Conservation (phyloP, 2,113 vertebrate species). For the Stigmatopora argus region DNA sequence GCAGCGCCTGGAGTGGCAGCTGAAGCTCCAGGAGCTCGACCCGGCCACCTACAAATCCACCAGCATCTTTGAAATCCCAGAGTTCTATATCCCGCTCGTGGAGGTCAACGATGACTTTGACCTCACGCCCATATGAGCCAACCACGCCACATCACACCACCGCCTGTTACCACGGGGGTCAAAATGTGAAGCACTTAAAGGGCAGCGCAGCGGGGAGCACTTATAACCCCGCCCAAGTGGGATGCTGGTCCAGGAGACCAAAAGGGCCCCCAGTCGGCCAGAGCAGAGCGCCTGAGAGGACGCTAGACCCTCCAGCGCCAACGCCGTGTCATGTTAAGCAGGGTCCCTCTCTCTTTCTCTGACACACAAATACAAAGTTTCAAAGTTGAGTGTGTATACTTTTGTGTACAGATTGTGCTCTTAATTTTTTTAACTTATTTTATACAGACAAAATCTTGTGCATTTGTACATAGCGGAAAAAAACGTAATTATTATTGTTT, state of each 20-base stretch:
- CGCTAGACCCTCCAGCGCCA: background rate
- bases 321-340: conserved; percentile 31
- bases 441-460: conserved; percentile 89
- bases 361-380: conserved; percentile 45
- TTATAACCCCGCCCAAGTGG: conserved; percentile 30
- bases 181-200: conserved; percentile 63
- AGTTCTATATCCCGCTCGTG: conserved; percentile 97
- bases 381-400: conserved; percentile 69
- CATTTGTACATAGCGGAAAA: conserved; percentile 87
- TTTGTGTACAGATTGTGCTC: conserved; percentile 91
- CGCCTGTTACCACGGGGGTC: background rate
- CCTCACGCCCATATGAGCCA: conserved; percentile 89
- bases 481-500: conserved; percentile 16
- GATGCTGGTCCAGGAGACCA: conserved; percentile 33
- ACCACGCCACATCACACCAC: background rate
- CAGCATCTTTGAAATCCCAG: conserved; percentile 97
- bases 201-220: conserved; percentile 37
- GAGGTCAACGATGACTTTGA: conserved; percentile 99
- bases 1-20: conserved; percentile 97
- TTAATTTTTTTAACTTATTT: conserved; percentile 99
- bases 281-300: conserved; percentile 50
- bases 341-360: conserved; percentile 39
- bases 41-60: conserved; percentile 94
- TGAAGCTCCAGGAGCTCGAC: conserved; percentile 95
- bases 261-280: conserved; percentile 66